A percentile compares a stretch with the other conserved stretches of the same genome.
These are phyloP conservation scores for Pogonomyrmex californicus DNA, from an alignment of 1,140 invertebrate species.

Conservation along the genomic window DNA sequence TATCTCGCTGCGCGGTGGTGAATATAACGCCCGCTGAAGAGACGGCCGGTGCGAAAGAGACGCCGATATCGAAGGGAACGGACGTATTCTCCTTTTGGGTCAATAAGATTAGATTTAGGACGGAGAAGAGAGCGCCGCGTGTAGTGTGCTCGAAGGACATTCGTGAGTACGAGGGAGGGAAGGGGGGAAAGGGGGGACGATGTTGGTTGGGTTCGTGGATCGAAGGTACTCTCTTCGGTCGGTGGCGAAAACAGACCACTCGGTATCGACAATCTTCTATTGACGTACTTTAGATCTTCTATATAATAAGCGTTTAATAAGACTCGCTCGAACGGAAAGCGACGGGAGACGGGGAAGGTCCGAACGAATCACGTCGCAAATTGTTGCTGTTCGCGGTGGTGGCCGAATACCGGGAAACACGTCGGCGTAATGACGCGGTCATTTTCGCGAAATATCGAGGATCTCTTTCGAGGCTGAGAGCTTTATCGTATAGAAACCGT, in stretches of 20 bases:
- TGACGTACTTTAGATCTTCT: conserved; percentile 80
- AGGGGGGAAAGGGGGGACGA: conserved; percentile 46
- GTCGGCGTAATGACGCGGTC: neutral
- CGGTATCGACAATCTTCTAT: conserved; percentile 83
- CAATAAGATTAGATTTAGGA: conserved; percentile 57
- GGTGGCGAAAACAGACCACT: conserved; percentile 75
- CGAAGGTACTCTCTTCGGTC: conserved; percentile 71
- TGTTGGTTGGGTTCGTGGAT: conserved; percentile 73
- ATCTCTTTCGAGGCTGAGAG: neutral
- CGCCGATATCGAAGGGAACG: conserved; percentile 50
- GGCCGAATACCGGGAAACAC: conserved; percentile 39
- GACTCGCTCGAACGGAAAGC: conserved; percentile 62
- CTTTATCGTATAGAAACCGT: conserved; percentile 27
- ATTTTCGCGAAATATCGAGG: conserved; percentile 21
- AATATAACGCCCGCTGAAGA: conserved; percentile 8
- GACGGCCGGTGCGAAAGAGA: conserved; percentile 18
- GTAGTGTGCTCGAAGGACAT: conserved; percentile 38
- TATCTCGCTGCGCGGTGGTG: conserved; percentile 45
- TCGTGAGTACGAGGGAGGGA: conserved; percentile 44
- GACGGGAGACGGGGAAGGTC: conserved; percentile 47
- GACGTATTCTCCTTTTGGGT: conserved; percentile 47
- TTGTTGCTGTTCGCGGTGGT: conserved; percentile 69
- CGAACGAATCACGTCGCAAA: conserved; percentile 62
- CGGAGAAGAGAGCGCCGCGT: conserved; percentile 10
- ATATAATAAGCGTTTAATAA: conserved; percentile 76